A percentile compares a stretch with the other conserved stretches of the same genome.
phyloP scores from a whole-genome alignment of 2,797 vertebrate genomes.

The Hylomyscus alleni region DNA sequence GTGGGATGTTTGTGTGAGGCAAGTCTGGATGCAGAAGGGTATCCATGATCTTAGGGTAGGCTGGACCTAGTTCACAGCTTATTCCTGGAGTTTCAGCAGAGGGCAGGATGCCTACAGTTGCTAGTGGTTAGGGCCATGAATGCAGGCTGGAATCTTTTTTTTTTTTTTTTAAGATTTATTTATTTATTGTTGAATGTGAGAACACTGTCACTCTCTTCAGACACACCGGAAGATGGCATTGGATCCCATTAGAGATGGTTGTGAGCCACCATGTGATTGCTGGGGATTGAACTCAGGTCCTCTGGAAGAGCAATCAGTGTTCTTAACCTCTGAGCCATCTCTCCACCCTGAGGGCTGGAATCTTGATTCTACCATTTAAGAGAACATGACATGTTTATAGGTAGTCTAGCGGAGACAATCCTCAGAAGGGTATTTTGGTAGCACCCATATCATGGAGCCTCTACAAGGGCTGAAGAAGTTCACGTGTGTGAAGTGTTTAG shows the following conservation, averaged over 20 bases:
- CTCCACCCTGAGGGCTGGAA: not conserved
- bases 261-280: too few species aligned
- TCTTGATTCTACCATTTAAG: constrained; percentile 35
- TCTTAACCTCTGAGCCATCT: too few species aligned
- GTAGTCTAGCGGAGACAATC: not conserved
- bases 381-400: not conserved
- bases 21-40: not conserved
- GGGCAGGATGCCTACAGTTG: not conserved
- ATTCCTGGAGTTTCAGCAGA: not conserved
- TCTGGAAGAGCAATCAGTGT: too few species aligned
- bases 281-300: too few species aligned
- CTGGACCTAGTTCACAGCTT: not conserved
- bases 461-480: constrained; percentile 22
- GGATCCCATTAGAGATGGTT: too few species aligned
- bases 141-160: not conserved
- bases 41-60: not conserved
- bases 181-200: too few species aligned
- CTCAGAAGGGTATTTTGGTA: constrained; percentile 9
- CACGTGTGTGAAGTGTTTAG: not conserved
- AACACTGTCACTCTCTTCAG: too few species aligned
- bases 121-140: not conserved
- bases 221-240: too few species aligned
- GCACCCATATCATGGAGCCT: not conserved
- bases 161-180: too few species aligned
- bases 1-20: not conserved